These are phyloP conservation scores for Zapus hudsonius DNA, from an alignment of 2,113 vertebrate species.

Conservation along the genomic window DNA sequence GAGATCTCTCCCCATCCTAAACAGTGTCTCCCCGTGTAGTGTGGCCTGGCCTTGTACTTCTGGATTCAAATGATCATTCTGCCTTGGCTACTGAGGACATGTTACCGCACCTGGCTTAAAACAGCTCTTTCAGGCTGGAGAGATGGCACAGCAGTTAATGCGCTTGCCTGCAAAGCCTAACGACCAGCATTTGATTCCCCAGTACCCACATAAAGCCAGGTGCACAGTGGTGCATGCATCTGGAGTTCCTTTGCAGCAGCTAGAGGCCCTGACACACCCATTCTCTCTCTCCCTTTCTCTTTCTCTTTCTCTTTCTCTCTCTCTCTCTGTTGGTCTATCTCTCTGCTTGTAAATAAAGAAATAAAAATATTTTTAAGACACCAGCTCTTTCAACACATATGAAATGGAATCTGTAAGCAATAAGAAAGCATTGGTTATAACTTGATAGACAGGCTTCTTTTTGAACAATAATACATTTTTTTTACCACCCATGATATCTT, in stretches of 20 bases:
- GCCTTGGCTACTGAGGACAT: neutral
- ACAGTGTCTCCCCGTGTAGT: neutral
- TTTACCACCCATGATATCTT: neutral
- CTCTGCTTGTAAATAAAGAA: no score
- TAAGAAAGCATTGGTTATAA: neutral
- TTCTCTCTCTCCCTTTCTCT: no score
- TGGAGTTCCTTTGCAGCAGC: no score
- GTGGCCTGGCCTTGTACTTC: neutral
- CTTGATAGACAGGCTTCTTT: neutral
- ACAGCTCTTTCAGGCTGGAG: neutral
- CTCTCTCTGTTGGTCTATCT: no score
- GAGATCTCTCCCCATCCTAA: accelerated
- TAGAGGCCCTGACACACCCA: no score
- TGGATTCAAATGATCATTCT: neutral
- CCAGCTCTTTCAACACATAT: neutral
- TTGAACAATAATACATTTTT: neutral
- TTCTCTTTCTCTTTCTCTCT: no score
- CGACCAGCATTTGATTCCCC: no score
- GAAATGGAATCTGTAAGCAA: neutral
- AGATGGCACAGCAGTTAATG: no score
- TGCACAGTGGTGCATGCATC: no score
- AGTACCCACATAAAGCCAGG: no score
- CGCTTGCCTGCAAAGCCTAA: no score
- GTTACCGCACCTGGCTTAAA: neutral
- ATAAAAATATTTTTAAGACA: no score